Evolutionary conservation across 2,888 invertebrate species (phyloP).

Genomic region (Oxyteleia sp.): DNA sequence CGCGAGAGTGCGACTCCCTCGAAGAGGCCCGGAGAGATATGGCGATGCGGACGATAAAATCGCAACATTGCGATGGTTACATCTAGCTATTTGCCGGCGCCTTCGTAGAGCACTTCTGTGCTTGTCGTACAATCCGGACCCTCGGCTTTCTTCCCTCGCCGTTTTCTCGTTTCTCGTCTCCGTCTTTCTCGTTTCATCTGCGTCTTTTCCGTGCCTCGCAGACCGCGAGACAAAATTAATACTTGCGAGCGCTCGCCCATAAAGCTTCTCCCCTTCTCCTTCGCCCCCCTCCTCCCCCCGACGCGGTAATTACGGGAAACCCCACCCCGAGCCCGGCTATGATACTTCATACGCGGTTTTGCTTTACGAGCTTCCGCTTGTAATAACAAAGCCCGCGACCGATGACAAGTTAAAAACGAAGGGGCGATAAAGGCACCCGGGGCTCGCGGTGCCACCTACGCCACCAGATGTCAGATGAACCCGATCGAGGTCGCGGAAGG

Average conservation of each 20-base stretch:
- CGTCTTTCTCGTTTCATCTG: constrained; percentile 44
- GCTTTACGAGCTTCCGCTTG: constrained; percentile 83
- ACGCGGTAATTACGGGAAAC: constrained; percentile 85
- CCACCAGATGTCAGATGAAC: constrained; percentile 42
- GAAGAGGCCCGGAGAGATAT: constrained; percentile 56
- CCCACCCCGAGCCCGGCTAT: constrained; percentile 72
- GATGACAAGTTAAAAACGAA: constrained; percentile 84
- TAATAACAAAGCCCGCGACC: constrained; percentile 81
- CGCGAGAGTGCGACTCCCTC: constrained; percentile 66
- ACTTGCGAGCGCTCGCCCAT: constrained; percentile 82
- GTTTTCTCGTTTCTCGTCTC: constrained; percentile 61
- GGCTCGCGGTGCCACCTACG: constrained; percentile 47
- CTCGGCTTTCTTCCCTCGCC: constrained; percentile 49
- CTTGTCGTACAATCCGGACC: constrained; percentile 38
- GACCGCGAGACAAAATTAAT: constrained; percentile 85
- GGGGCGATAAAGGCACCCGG: constrained; percentile 68
- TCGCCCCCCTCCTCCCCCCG: no score
- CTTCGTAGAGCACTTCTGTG: constrained; percentile 72
- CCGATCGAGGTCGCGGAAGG: constrained; percentile 5
- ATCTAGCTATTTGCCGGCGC: constrained; percentile 78
- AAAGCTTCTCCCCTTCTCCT: no score
- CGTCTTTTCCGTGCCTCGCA: constrained; percentile 50
- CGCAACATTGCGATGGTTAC: constrained; percentile 78
- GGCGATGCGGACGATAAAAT: constrained; percentile 80
- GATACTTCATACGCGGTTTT: constrained; percentile 74